phyloP scores from a whole-genome alignment of 2,113 vertebrate genomes.

The Nyctereutes procyonoides region DNA sequence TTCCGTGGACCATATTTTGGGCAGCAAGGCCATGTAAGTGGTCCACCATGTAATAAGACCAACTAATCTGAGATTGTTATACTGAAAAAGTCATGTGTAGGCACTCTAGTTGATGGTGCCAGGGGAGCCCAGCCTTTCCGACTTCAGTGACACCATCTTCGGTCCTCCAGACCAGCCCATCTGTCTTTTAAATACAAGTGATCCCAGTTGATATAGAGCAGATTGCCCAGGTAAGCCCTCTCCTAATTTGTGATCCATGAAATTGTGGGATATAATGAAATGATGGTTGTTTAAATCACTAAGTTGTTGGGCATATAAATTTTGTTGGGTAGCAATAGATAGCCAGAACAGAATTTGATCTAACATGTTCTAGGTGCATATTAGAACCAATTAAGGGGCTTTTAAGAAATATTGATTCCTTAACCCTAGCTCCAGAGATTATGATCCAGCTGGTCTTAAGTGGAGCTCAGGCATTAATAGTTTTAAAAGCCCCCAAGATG shows the following conservation, averaged over 20 bases:
- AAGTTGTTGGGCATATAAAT: background rate
- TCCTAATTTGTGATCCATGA: background rate
- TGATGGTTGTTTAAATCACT: background rate
- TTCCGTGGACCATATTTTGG: background rate
- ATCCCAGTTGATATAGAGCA: background rate
- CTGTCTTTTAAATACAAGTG: background rate
- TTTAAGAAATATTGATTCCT: slow-evolving; percentile 2
- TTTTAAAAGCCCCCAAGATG: background rate
- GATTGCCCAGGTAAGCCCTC: background rate
- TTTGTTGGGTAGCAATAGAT: background rate
- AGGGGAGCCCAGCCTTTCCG: background rate
- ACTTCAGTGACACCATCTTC: background rate
- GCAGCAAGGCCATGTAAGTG: background rate
- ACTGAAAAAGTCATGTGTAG: background rate
- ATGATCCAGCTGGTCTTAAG: background rate
- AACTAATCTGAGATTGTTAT: background rate
- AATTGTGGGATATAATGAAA: background rate
- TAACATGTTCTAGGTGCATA: background rate
- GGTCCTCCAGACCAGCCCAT: background rate
- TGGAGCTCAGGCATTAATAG: background rate
- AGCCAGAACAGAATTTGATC: background rate
- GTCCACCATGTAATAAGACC: background rate
- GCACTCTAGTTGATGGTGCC: background rate
- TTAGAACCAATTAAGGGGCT: background rate
- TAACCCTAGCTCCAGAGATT: background rate